Evolutionary conservation across 2,113 vertebrate species (phyloP).

Genomic region (Dascyllus trimaculatus): DNA sequence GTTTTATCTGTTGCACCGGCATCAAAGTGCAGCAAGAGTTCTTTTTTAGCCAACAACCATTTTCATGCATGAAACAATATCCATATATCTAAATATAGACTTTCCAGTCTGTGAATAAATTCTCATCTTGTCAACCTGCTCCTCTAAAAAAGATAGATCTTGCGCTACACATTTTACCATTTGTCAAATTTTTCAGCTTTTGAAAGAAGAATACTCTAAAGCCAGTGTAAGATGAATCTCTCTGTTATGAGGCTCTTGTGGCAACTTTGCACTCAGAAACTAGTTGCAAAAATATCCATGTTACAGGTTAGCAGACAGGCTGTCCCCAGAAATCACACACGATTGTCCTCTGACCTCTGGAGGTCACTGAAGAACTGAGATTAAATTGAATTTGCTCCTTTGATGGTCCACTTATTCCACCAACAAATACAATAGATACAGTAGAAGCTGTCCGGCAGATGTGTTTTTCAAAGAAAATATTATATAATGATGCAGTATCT

Average conservation of each 20-base stretch:
- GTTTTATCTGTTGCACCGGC: background rate
- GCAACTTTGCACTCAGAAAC: background rate
- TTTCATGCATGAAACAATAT: background rate
- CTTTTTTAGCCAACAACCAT: background rate
- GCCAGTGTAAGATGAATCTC: background rate
- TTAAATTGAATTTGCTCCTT: constrained; percentile 32
- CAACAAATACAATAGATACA: background rate
- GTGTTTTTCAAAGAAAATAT: background rate
- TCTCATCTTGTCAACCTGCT: no score
- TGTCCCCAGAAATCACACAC: constrained; percentile 9
- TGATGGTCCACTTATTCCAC: constrained; percentile 9
- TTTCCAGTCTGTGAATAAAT: background rate
- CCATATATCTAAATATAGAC: background rate
- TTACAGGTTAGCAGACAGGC: constrained; percentile 20
- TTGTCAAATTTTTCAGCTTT: background rate
- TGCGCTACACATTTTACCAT: background rate
- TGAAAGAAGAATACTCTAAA: background rate
- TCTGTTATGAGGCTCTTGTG: background rate
- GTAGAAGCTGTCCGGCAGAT: background rate
- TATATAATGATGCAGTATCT: background rate
- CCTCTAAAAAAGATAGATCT: background rate
- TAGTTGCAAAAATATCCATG: background rate
- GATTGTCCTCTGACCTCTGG: constrained; percentile 52
- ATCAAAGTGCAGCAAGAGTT: background rate
- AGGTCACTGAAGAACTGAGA: constrained; percentile 47